Conservation (phyloP, 2,113 vertebrate genomes). For the Gobius niger region DNA sequence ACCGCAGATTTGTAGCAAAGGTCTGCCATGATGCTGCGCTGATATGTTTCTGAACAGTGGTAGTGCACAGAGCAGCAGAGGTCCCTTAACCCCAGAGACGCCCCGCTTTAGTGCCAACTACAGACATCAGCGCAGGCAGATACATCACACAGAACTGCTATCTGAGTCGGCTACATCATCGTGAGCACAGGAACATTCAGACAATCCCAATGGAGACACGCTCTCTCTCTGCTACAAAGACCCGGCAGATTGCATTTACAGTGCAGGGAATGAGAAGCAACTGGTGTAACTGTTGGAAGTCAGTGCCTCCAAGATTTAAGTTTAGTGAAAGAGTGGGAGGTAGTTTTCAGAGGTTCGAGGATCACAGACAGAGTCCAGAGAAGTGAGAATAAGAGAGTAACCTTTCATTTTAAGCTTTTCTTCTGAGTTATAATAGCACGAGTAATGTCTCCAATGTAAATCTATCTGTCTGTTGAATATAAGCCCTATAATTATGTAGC, state of each 20-base stretch:
- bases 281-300: conserved; percentile 47
- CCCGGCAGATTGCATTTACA: conserved; percentile 60
- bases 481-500: too few species aligned
- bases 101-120: conserved; percentile 58
- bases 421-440: too few species aligned
- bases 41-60: conserved; percentile 46
- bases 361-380: conserved; percentile 22
- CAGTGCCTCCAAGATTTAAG: conserved; percentile 46
- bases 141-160: conserved; percentile 54
- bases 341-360: conserved; percentile 25
- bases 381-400: neutral
- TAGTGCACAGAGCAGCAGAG: conserved; percentile 57
- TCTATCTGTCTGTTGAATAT: too few species aligned
- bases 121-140: conserved; percentile 69
- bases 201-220: conserved; percentile 58
- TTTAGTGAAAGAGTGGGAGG: conserved; percentile 38
- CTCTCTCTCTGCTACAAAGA: conserved; percentile 65
- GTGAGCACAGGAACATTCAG: conserved; percentile 67
- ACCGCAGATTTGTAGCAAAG: conserved; percentile 21
- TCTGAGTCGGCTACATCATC: conserved; percentile 61
- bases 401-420: neutral
- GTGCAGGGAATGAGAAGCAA: conserved; percentile 53
- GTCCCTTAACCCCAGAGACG: conserved; percentile 66
- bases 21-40: conserved; percentile 35
- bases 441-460: too few species aligned